These are phyloP conservation scores for Sogatella furcifera DNA, from an alignment of 1,140 invertebrate genomes.

Conservation along the genomic window DNA sequence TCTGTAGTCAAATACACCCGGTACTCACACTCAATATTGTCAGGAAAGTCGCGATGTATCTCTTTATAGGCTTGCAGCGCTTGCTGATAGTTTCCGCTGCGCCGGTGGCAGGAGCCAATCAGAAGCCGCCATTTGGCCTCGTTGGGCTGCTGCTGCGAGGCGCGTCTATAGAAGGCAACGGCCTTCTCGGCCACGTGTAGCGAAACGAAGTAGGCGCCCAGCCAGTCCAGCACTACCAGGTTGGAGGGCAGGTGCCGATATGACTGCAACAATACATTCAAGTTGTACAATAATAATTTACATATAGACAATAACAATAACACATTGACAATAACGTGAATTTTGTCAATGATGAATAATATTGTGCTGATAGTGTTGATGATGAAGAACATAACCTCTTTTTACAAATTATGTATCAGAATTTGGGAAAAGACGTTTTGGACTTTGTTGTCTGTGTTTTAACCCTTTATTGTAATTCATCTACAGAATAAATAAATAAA, in stretches of 20 bases:
- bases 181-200: constrained; percentile 83
- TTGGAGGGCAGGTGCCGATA: constrained; percentile 84
- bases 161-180: constrained; percentile 76
- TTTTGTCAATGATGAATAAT: no score
- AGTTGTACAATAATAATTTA: not conserved
- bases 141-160: constrained; percentile 74
- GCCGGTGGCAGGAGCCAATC: constrained; percentile 71
- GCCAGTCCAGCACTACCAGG: constrained; percentile 81
- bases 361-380: no score
- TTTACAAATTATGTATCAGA: no score
- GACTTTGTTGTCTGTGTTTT: no score
- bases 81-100: constrained; percentile 73
- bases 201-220: constrained; percentile 85
- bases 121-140: constrained; percentile 76
- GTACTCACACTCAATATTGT: constrained; percentile 69
- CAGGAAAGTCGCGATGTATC: constrained; percentile 67
- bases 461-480: no score
- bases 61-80: constrained; percentile 71
- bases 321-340: no score
- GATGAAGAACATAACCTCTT: no score
- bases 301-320: no score
- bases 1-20: no score
- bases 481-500: no score
- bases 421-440: no score
- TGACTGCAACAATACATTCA: constrained; percentile 42